A percentile compares a stretch with the other conserved stretches of the same genome.
Evolutionary conservation across 1,140 invertebrate genomes (phyloP).

Genomic region (Eumeta japonica): DNA sequence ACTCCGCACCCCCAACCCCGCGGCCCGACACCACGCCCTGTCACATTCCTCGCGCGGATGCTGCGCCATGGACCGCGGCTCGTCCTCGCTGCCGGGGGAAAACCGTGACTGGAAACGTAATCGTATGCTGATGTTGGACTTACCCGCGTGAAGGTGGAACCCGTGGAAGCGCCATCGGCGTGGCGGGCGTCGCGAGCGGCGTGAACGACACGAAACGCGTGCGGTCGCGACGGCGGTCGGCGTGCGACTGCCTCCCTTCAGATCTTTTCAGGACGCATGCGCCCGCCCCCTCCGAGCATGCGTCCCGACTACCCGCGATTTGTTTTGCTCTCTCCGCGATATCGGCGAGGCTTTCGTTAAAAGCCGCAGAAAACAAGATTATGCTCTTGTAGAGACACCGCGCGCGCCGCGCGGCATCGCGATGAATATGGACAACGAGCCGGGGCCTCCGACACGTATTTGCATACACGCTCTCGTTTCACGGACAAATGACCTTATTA

Average conservation of each 20-base stretch:
- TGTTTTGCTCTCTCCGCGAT: conserved; percentile 40
- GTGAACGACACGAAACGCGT: conserved; percentile 11
- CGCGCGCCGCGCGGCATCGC: conserved; percentile 32
- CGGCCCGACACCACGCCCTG: conserved; percentile 40
- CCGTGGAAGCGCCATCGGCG: conserved; percentile 48
- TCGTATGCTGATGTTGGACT: conserved; percentile 21
- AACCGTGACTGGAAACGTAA: conserved; percentile 3
- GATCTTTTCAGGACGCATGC: conserved; percentile 37
- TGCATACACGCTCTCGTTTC: too few relatives aligned
- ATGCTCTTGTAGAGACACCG: conserved; percentile 31
- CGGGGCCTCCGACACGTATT: too few relatives aligned
- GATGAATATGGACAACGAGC: conserved; percentile 24
- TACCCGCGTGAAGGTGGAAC: conserved; percentile 41
- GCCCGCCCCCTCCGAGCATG: conserved; percentile 29
- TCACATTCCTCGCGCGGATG: conserved; percentile 19
- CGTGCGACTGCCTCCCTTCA: conserved; percentile 36
- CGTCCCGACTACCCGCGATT: conserved; percentile 30
- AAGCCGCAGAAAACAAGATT: conserved; percentile 40
- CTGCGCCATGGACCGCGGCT: conserved; percentile 22
- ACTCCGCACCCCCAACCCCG: conserved; percentile 15
- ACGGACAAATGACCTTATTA: too few relatives aligned
- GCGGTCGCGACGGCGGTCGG: conserved; percentile 27
- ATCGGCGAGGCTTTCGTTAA: conserved; percentile 22
- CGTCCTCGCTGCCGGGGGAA: background rate
- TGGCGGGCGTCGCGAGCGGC: conserved; percentile 20